Base-by-base conservation (phyloP, 2,888 invertebrate species). In the Atrina japonica region DNA sequence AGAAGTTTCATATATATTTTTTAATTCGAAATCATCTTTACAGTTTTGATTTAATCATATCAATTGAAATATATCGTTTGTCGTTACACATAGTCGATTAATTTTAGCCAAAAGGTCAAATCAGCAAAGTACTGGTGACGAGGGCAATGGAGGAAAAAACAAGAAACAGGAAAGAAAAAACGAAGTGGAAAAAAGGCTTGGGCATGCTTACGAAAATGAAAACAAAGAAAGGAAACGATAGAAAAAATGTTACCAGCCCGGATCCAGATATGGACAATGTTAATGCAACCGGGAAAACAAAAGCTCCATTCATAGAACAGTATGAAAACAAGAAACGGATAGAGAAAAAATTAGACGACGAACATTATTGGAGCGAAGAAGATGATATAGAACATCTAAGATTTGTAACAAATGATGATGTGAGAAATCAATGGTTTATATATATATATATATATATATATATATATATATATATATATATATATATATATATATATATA, bases 241-340 rank as follows among this genome's bases (percentile, higher is more conserved):
- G 53, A 2, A 40, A 70, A 16, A 40, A 70, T 16, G 61, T 18
- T 18, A 27, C 43, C 11, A 53, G 16, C 2, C 61, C 56, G 11
- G 64, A 60, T 40, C 40, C 35, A 43, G 25, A 49, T 14, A 41
- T 47, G 9, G 60, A 29, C 21, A 25, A 61, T 29, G 9, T 18
- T 6, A 47, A 50, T 11, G 40, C 49, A 18, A 23, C 47, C 50
- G 55, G 56, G 2, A 23, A 35, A 30, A 43, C 11, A 23, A 49
- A 47, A 40, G 78, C 79, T 14, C 77, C 72, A 2, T 83, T 73
- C 40, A 73, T 81, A 68, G 58, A 70, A 35, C 77, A 83, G 58
- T 83, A 83, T 58, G 25, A 70, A 14, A 58, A 77, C 61, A 83
- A 83, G 66, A 83, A 81, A 40, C 63, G 69, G 9, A 76, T 83